A percentile compares a stretch with the other conserved stretches of the same genome.
phyloP scores from a whole-genome alignment of 1,140 invertebrate species.

The Drosophila neocordata region DNA sequence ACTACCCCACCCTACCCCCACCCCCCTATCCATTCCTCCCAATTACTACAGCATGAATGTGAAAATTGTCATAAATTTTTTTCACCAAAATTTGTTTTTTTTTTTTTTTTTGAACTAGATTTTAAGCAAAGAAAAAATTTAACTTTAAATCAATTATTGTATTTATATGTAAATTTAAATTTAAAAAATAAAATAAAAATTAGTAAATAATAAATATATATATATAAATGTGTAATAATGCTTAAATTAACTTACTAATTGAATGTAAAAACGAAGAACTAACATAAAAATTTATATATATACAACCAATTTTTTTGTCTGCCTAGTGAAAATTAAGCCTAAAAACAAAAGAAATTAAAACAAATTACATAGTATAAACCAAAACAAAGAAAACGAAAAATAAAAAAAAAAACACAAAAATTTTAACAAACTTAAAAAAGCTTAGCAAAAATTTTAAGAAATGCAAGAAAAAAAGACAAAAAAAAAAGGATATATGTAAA shows the following conservation, averaged over 20 bases:
- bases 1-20: background rate
- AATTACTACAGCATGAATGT: conserved; percentile 56
- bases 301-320: conserved; percentile 59
- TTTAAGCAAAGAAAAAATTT: conserved; percentile 43
- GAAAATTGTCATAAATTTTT: conserved; percentile 40
- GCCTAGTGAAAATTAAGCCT: conserved; percentile 60
- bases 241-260: conserved; percentile 65
- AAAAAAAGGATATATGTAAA: conserved; percentile 41
- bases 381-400: conserved; percentile 8
- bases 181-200: conserved; percentile 26
- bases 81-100: background rate
- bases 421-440: conserved; percentile 58
- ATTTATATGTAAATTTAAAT: conserved; percentile 48
- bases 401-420: conserved; percentile 30
- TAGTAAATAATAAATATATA: conserved; percentile 33
- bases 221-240: conserved; percentile 59
- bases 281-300: conserved; percentile 19
- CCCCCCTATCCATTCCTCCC: background rate
- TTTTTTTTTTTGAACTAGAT: conserved; percentile 54
- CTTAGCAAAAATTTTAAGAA: conserved; percentile 73
- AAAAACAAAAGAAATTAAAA: conserved; percentile 9
- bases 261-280: conserved; percentile 30
- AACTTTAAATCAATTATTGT: conserved; percentile 60
- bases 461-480: conserved; percentile 51
- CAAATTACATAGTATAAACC: conserved; percentile 28